A percentile compares a stretch with the other conserved stretches of the same genome.
Evolutionary conservation across 2,113 vertebrate genomes (phyloP).

Genomic region (Callocephalon fimbriatum): DNA sequence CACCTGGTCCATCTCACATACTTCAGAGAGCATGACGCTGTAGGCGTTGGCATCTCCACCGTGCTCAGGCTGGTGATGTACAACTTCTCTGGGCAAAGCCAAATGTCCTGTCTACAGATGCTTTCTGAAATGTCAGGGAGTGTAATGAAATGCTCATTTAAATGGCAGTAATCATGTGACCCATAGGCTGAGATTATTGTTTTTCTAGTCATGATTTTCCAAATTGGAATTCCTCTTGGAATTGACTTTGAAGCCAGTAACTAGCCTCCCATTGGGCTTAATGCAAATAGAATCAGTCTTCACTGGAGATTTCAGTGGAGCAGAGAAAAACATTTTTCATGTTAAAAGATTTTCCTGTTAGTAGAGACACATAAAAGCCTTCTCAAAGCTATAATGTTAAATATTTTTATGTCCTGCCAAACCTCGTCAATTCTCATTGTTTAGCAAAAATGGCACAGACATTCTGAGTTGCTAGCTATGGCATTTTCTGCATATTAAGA

Average conservation of each 20-base stretch:
- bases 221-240: background rate
- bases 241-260: slow-evolving; percentile 38
- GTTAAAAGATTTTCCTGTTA: slow-evolving; percentile 52
- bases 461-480: background rate
- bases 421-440: slow-evolving; percentile 58
- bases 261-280: background rate
- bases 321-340: slow-evolving; percentile 44
- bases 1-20: background rate
- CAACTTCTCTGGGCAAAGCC: background rate
- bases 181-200: background rate
- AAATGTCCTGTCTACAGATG: background rate
- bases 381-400: slow-evolving; percentile 24
- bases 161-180: background rate
- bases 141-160: background rate
- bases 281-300: slow-evolving; percentile 16
- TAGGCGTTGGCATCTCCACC: background rate
- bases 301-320: background rate
- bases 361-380: slow-evolving; percentile 45
- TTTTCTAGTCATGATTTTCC: background rate
- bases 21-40: background rate
- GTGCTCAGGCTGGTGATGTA: accelerated
- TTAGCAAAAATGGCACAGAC: slow-evolving; percentile 41
- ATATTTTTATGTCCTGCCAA: slow-evolving; percentile 61
- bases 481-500: slow-evolving; percentile 54
- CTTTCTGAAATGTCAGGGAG: background rate